Evolutionary conservation across 1,140 invertebrate species (phyloP).

Genomic region (Dreissena rostriformis): DNA sequence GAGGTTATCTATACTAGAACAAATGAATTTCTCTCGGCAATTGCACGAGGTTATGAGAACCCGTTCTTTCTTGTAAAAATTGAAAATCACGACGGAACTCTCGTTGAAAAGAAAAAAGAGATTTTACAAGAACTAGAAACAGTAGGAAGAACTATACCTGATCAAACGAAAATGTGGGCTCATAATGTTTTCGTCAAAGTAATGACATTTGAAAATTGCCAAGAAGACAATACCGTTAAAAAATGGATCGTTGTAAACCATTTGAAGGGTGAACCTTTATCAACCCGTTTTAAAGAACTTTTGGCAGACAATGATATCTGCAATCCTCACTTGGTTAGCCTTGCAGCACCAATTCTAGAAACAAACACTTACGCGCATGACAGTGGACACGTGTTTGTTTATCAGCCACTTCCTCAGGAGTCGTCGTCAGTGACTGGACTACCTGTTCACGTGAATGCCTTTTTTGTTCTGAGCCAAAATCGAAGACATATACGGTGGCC

Average conservation of each 20-base stretch:
- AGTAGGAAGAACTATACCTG: constrained; percentile 8
- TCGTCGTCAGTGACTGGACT: constrained; percentile 61
- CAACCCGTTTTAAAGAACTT: constrained; percentile 2
- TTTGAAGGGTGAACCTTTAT: constrained; percentile 37
- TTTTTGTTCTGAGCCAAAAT: constrained; percentile 70
- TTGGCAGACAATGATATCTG: constrained; percentile 26
- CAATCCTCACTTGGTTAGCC: constrained; percentile 65
- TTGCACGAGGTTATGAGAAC: not conserved
- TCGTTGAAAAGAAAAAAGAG: not conserved
- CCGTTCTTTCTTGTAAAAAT: not conserved
- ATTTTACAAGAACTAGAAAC: not conserved
- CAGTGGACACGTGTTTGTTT: constrained; percentile 68
- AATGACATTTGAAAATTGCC: not conserved
- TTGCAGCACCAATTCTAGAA: constrained; percentile 50
- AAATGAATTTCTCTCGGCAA: not conserved
- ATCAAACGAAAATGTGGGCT: not conserved
- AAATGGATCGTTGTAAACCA: constrained; percentile 28
- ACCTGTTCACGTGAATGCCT: constrained; percentile 72
- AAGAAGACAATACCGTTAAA: constrained; percentile 12
- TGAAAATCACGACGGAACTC: not conserved
- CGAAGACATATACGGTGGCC: constrained; percentile 70
- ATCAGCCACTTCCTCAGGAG: constrained; percentile 70
- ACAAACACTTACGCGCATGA: not conserved
- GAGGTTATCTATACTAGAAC: no score
- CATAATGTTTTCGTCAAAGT: not conserved